Evolutionary conservation across 2,113 vertebrate genomes (phyloP).

Genomic region (Sprattus sprattus): DNA sequence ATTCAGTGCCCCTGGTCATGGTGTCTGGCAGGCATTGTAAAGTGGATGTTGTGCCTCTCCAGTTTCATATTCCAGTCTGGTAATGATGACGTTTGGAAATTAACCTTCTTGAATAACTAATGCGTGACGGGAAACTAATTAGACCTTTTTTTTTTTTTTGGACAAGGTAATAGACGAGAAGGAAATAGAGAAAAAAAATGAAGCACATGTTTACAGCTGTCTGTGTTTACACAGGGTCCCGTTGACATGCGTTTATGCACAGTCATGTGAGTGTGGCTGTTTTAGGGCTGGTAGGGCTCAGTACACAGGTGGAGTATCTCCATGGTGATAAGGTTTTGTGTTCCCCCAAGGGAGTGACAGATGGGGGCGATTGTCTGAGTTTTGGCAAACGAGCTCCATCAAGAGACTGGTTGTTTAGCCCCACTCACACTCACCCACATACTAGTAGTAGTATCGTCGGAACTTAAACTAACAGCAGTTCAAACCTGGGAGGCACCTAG

Average conservation of each 20-base stretch:
- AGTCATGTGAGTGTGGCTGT: background rate
- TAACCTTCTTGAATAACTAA: slow-evolving; percentile 35
- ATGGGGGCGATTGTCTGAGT: background rate
- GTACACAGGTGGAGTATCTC: background rate
- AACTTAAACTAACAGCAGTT: too few species aligned
- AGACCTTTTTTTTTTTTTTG: slow-evolving; percentile 21
- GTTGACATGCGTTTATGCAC: background rate
- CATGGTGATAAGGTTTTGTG: background rate
- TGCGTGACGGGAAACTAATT: slow-evolving; percentile 42
- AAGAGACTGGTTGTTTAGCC: background rate
- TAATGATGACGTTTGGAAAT: slow-evolving; percentile 47
- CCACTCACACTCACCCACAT: background rate
- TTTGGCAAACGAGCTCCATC: background rate
- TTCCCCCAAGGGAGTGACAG: background rate
- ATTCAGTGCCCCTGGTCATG: background rate
- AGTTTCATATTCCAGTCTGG: slow-evolving; percentile 33
- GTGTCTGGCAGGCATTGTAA: background rate
- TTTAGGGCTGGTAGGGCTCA: background rate
- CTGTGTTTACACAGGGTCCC: background rate
- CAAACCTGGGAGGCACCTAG: too few species aligned
- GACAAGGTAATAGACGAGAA: slow-evolving; percentile 38
- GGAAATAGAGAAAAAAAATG: slow-evolving; percentile 36
- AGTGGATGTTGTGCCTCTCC: slow-evolving; percentile 19
- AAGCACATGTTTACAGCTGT: background rate
- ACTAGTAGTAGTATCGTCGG: too few species aligned